A percentile compares a stretch with the other conserved stretches of the same genome.
These are phyloP conservation scores for Eilema caniola DNA, from an alignment of 2,888 invertebrate species.

Conservation along the genomic window DNA sequence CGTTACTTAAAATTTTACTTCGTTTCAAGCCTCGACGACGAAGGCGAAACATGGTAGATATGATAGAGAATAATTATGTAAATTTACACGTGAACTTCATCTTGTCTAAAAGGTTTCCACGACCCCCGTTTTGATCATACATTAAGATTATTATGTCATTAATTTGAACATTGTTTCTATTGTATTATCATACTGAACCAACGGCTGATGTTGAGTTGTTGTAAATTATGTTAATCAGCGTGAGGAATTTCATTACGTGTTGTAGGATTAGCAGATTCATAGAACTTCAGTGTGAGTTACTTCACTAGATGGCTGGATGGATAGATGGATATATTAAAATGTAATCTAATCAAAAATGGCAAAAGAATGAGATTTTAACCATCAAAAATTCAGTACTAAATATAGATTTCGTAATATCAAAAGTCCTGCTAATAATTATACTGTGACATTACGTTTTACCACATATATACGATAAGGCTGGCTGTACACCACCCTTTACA, in stretches of 20 bases:
- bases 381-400: too few relatives aligned
- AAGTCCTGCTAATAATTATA: not conserved
- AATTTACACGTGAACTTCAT: slow-evolving; percentile 20
- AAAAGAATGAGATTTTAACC: too few relatives aligned
- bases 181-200: not conserved
- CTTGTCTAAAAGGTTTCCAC: slow-evolving; percentile 17
- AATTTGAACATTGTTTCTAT: slow-evolving; percentile 25
- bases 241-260: not conserved
- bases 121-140: slow-evolving; percentile 2
- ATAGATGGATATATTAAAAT: not conserved
- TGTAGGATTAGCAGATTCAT: not conserved
- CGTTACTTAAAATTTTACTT: slow-evolving; percentile 56
- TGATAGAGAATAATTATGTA: slow-evolving; percentile 39
- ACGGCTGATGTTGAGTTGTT: not conserved
- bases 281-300: not conserved
- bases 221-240: not conserved
- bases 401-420: not conserved
- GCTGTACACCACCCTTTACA: not conserved
- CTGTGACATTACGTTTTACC: not conserved
- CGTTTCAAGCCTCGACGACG: slow-evolving; percentile 51
- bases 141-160: slow-evolving; percentile 6
- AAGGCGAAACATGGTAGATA: slow-evolving; percentile 36
- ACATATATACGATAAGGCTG: not conserved
- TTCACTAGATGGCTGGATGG: not conserved
- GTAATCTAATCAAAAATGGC: too few relatives aligned